A percentile compares a stretch with the other conserved stretches of the same genome.
Evolutionary conservation across 2,888 invertebrate species (phyloP).

Genomic region (Siphonodentalium dalli): DNA sequence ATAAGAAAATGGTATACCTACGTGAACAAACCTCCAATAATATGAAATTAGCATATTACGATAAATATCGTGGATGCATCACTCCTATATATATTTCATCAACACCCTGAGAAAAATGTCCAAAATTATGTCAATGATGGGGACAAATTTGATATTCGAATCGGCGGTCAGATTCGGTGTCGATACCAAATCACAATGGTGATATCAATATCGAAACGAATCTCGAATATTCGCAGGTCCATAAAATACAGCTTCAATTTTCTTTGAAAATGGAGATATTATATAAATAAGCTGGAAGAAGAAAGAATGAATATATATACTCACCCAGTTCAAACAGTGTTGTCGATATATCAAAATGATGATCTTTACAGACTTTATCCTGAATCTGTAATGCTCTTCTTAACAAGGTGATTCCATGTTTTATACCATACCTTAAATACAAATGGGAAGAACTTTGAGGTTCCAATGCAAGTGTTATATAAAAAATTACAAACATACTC

Average conservation of each 20-base stretch:
- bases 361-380: constrained; percentile 46
- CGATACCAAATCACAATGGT: neutral
- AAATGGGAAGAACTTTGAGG: neutral
- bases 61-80: no score
- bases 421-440: neutral
- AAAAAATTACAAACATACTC: neutral
- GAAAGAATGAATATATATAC: neutral
- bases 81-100: no score
- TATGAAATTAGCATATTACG: no score
- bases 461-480: neutral
- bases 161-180: neutral
- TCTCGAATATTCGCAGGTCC: no score
- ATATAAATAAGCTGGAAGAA: neutral
- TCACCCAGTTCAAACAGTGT: constrained; percentile 53
- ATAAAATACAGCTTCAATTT: no score
- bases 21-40: no score
- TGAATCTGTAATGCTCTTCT: constrained; percentile 46
- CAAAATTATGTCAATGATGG: no score
- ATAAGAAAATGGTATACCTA: no score
- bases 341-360: constrained; percentile 44
- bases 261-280: neutral
- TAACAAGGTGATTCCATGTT: constrained; percentile 18
- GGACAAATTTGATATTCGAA: neutral
- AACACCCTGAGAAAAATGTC: no score
- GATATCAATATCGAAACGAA: no score